Base-by-base conservation (phyloP, 1,140 invertebrate species). In the Geopemphigus sp. region DNA sequence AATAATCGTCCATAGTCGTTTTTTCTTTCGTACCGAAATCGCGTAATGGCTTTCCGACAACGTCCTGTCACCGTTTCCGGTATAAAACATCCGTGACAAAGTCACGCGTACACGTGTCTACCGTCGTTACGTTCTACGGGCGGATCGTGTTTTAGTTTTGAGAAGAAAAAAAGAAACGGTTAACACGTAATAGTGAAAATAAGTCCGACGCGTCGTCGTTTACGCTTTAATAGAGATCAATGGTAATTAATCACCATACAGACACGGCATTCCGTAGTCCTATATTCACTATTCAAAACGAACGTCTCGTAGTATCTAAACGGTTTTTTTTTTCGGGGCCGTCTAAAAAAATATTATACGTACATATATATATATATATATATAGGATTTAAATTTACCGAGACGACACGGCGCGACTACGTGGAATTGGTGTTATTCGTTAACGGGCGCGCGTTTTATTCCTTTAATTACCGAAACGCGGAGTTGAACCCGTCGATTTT, bases 61-160 rank as follows among this genome's bases (percentile, higher is more conserved):
- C 59, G 54, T 74, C 54, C 72, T 19, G 54, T 74, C 72, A 59
- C 12, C 26, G 54, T 59, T 74, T 59, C 72, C 72, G 56, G 56
- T 39, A 74, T 50, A 56, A 54, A 53, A 74, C 54, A 12, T 12
- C 54, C 72, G 39, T 74, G 72, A 59, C 72, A 59, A 14, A 24
- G 72, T 74, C 19, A n/a, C n/a, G 47, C 11, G 11, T 50, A 50
- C 47, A 6, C 32, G 10, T 61, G 59, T 61, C 8, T 29, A 54
- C 54, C n/a, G 29, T 72, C 47, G 4, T 29, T 29, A 54, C 17
- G 14, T 63, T 17, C 19, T 72, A 29, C 5, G 11, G 4, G 68
- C 0, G 53, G 47, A 72, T 72, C 50, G n/a, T 53, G 47, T 72
- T 68, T 68, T 68, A 68, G 22, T 68, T 64, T 24, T 17, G 47